Evolutionary conservation across 2,888 invertebrate genomes (phyloP), one percentile per base, ranked within the genome.

Genomic region (Ophioninae sp.): DNA sequence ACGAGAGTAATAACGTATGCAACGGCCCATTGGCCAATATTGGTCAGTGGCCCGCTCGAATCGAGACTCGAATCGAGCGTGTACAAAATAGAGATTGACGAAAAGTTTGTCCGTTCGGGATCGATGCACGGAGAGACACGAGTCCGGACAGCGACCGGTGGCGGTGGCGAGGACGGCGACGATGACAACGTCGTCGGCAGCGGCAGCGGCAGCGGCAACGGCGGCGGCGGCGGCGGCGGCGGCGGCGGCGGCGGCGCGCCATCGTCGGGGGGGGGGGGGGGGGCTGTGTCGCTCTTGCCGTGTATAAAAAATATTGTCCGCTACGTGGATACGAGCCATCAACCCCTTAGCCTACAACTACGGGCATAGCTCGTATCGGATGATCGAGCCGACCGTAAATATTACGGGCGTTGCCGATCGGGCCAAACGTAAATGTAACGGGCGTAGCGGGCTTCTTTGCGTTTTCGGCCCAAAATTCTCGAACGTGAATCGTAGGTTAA

Each of bases 51-150:
- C 30, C 30, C 30, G 30, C 30, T 3, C 30, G 30, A 30, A 6
- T 10, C 50, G 17, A 50, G 50, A 13, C 6, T 50, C 50, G 13
- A 50, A 17, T 50, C 50, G 50, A 65, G 72, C 39, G 23, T 69
- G 41, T 80, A 75, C 56, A 75, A 74, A 75, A 69, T 80, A 80
- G 74, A 80, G 62, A 50, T 75, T 74, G 8, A 59, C 37, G 37
- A 57, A 57, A 70, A 57, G 72, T 41, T 56, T 5, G 17, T 50
- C 50, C 50, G 50, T 5, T 50, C 17, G 44, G 13, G 44, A 44
- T 3, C 17, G 17, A 50, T 17, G 5, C 50, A 17, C 50, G 50
- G 50, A 50, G 13, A 5, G 13, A 50, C 6, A 50, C 17, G 50
- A 50, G 50, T 50, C 30, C 30, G 30, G 3, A 3, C 30, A 30